Percentiles rank a stretch among this genome's conserved stretches.
Conservation (phyloP, 2,888 invertebrate species). For the Ryuthela nishihirai region DNA sequence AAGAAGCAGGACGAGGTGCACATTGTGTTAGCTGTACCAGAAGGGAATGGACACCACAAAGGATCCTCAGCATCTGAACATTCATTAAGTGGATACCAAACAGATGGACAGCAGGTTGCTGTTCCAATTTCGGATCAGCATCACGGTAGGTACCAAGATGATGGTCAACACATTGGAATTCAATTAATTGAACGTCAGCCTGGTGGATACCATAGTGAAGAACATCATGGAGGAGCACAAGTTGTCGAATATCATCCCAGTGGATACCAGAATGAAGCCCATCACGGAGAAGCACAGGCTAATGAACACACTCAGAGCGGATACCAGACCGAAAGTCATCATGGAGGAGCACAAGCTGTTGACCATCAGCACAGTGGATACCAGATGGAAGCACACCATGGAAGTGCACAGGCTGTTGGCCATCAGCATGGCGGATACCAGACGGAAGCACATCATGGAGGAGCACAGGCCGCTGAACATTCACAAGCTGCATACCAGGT, state of each 20-base stretch:
- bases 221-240: constrained; percentile 2
- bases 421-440: constrained; percentile 5
- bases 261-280: constrained; percentile 7
- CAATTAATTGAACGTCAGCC: no score
- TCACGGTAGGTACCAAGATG: no score
- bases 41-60: constrained; percentile 5
- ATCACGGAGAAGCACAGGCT: neutral
- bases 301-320: neutral
- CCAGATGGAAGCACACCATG: constrained; percentile 4
- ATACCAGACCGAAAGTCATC: neutral
- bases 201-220: constrained; percentile 7
- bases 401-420: neutral
- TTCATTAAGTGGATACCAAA: constrained; percentile 6
- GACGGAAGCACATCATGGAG: neutral
- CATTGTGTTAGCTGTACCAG: constrained; percentile 9
- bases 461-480: neutral
- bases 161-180: no score
- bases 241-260: neutral
- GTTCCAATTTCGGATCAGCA: no score
- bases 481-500: neutral
- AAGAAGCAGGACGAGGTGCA: constrained; percentile 19
- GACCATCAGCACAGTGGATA: constrained; percentile 4
- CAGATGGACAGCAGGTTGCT: neutral
- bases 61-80: neutral
- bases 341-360: neutral